Evolutionary conservation across 1,140 invertebrate species (phyloP), one percentile per base, ranked within the genome.

Genomic region (Patella vulgata): DNA sequence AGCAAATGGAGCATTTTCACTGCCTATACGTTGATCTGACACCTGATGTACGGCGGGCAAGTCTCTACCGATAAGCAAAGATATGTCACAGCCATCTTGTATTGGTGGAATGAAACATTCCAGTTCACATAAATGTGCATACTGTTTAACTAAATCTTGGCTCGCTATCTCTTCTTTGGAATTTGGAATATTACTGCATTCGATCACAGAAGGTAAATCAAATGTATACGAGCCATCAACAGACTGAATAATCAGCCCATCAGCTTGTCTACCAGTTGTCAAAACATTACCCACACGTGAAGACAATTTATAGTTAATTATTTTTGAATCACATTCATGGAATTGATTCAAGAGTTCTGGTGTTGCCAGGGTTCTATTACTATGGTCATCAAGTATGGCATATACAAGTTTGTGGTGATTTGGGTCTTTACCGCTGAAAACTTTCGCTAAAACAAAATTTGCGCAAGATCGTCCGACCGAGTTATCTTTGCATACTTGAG

Each of bases 31-130:
- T 39, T 74, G 72, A 39, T 68, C 63, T 39, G 51, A 19, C 3
- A 71, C 56, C 36, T 63, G 50, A 56, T 71, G 69, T 5, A 30
- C 60, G 17, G 19, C 54, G 27, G 52, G n/a, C 17, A 71, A 19
- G 48, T 74, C 69, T 21, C 65, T 42, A 36, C 63, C 66, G 23
- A 69, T 60, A 0, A 74, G 33, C 1, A 71, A 42, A 19, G 33
- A 33, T 9, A 74, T 71, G 0, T 53, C 36, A 19, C n/a, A 30
- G 14, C 43, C 23, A 2, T 55, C 2, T 19, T 66, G 47, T n/a
- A 68, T 3, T 36, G n/a, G 47, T 12, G 65, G 63, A 23, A 71
- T 63, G 5, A 33, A 9, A 12, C 12, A 1, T 8, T 57, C 39
- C 9, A 64, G 28, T 9, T 30, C 25, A 8, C 31, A 23, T 2